phyloP scores from a whole-genome alignment of 2,888 invertebrate species.

The Rhamnusium bicolor region DNA sequence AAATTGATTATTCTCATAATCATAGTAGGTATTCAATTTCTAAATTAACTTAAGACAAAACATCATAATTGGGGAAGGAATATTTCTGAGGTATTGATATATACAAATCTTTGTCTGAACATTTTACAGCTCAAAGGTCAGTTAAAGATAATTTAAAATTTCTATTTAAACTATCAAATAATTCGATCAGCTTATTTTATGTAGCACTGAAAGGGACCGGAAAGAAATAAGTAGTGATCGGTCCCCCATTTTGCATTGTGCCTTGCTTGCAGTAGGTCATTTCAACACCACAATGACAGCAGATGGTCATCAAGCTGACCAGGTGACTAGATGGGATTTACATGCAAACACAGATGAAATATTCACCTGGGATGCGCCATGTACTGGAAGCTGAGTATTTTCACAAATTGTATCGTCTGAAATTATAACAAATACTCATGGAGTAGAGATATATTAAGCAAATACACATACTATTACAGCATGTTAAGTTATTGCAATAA shows the following conservation, averaged over 20 bases:
- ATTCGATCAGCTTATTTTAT: slow-evolving; percentile 9
- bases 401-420: slow-evolving; percentile 6
- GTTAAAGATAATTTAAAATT: not conserved
- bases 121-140: no score
- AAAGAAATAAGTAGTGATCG: slow-evolving; percentile 40
- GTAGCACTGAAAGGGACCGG: slow-evolving; percentile 17
- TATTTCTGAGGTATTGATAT: no score
- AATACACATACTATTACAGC: no score
- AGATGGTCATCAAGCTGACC: slow-evolving; percentile 67
- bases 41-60: no score
- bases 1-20: no score
- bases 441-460: no score
- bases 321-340: slow-evolving; percentile 63
- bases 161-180: slow-evolving; percentile 8
- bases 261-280: slow-evolving; percentile 61
- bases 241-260: slow-evolving; percentile 58
- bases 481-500: no score
- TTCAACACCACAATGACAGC: slow-evolving; percentile 69
- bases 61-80: no score
- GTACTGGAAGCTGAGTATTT: slow-evolving; percentile 22
- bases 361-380: slow-evolving; percentile 43
- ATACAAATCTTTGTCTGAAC: no score
- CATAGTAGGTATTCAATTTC: no score
- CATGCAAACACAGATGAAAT: slow-evolving; percentile 57
- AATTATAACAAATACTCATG: no score